These are phyloP conservation scores for Bufotes viridis DNA, from an alignment of 2,797 vertebrate genomes.

Conservation along the genomic window DNA sequence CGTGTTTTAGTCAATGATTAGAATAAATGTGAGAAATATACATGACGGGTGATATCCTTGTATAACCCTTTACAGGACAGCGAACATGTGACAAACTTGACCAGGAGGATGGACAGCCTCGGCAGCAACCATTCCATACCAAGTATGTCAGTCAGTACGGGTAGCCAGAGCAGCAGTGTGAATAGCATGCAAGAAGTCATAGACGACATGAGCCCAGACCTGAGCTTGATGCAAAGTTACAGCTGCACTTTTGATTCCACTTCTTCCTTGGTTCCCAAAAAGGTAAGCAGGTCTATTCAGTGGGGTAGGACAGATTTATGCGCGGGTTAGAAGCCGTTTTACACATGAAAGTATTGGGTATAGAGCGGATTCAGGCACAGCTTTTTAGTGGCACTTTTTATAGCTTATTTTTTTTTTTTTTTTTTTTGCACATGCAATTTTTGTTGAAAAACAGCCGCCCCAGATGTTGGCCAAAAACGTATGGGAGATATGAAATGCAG, in stretches of 20 bases:
- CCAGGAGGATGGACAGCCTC: constrained; percentile 95
- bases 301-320: neutral
- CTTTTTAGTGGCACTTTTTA: too few species aligned
- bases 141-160: constrained; percentile 94
- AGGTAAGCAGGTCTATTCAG: constrained; percentile 78
- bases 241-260: constrained; percentile 85
- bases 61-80: constrained; percentile 82
- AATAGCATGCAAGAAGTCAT: constrained; percentile 97
- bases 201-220: constrained; percentile 91
- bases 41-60: neutral
- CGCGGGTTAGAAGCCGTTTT: neutral
- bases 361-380: too few species aligned
- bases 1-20: too few species aligned
- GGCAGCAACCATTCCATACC: constrained; percentile 98
- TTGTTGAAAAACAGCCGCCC: too few species aligned
- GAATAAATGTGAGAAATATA: neutral
- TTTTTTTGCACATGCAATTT: too few species aligned
- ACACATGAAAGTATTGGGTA: too few species aligned
- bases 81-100: constrained; percentile 84
- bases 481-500: too few species aligned
- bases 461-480: too few species aligned
- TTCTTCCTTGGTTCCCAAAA: constrained; percentile 84
- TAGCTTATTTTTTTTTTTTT: too few species aligned
- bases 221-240: constrained; percentile 85
- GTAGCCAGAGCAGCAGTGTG: constrained; percentile 97